Evolutionary conservation across 2,888 invertebrate genomes (phyloP).

Genomic region (Tachina lurida): DNA sequence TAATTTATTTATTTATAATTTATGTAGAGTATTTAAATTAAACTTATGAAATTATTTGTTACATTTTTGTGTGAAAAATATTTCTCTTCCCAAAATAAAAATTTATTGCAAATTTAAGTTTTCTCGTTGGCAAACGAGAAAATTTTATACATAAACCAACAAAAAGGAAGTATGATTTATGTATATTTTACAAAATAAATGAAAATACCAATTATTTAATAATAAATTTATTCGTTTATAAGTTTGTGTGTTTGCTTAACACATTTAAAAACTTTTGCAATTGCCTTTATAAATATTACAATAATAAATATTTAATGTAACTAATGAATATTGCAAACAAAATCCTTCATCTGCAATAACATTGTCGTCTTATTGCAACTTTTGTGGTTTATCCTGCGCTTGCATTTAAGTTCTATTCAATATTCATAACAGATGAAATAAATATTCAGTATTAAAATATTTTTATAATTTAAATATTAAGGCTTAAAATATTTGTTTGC

Average conservation of each 20-base stretch:
- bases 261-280: background rate
- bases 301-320: conserved; percentile 33
- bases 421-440: background rate
- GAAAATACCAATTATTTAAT: conserved; percentile 19
- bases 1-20: too few relatives aligned
- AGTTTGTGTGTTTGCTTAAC: background rate
- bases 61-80: too few relatives aligned
- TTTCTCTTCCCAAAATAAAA: too few relatives aligned
- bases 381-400: background rate
- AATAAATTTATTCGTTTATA: conserved; percentile 11
- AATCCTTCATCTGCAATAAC: conserved; percentile 23
- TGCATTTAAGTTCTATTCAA: conserved; percentile 17
- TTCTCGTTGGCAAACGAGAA: too few relatives aligned
- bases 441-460: background rate
- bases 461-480: conserved; percentile 9
- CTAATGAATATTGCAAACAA: conserved; percentile 25
- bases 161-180: background rate
- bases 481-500: too few relatives aligned
- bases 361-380: background rate
- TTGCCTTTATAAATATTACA: background rate
- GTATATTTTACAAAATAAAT: conserved; percentile 14
- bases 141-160: too few relatives aligned
- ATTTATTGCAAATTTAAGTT: too few relatives aligned
- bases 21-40: too few relatives aligned
- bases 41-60: too few relatives aligned